Evolutionary conservation across 1,140 invertebrate species (phyloP).

Genomic region (Magallana ariakensis): DNA sequence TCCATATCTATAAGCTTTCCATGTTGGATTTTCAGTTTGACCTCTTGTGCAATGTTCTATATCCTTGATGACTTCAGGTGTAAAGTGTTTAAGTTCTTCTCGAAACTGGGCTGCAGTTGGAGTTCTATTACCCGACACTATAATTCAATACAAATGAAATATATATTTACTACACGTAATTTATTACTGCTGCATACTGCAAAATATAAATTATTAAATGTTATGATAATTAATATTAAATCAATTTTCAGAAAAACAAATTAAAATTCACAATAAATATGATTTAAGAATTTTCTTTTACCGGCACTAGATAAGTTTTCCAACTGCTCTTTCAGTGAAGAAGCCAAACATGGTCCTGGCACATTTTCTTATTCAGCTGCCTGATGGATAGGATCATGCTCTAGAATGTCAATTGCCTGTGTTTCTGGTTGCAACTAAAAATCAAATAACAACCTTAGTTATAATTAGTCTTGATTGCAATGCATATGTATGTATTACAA

Average conservation of each 20-base stretch:
- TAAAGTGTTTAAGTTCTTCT: slow-evolving; percentile 16
- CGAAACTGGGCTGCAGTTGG: slow-evolving; percentile 22
- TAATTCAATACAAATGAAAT: slow-evolving; percentile 2
- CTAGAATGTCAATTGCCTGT: slow-evolving; percentile 37
- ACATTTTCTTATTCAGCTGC: neutral
- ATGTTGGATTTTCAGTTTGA: slow-evolving; percentile 36
- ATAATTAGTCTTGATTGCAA: neutral
- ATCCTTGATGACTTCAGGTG: slow-evolving; percentile 6
- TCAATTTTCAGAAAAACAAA: too few species aligned
- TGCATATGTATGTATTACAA: neutral
- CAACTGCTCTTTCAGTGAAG: slow-evolving; percentile 17
- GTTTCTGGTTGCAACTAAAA: slow-evolving; percentile 39
- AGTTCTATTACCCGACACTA: neutral
- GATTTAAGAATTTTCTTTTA: neutral
- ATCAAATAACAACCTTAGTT: neutral
- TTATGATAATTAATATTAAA: too few species aligned
- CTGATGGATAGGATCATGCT: neutral
- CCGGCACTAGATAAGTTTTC: neutral
- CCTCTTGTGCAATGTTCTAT: slow-evolving; percentile 36
- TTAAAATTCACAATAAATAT: too few species aligned
- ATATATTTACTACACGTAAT: neutral
- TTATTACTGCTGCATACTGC: too few species aligned
- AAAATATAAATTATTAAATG: too few species aligned
- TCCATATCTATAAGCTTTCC: slow-evolving; percentile 30
- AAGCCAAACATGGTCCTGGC: neutral